Evolutionary conservation across 2,888 invertebrate species (phyloP), one percentile per base, ranked within the genome.

Genomic region (Crocallis elinguaria): DNA sequence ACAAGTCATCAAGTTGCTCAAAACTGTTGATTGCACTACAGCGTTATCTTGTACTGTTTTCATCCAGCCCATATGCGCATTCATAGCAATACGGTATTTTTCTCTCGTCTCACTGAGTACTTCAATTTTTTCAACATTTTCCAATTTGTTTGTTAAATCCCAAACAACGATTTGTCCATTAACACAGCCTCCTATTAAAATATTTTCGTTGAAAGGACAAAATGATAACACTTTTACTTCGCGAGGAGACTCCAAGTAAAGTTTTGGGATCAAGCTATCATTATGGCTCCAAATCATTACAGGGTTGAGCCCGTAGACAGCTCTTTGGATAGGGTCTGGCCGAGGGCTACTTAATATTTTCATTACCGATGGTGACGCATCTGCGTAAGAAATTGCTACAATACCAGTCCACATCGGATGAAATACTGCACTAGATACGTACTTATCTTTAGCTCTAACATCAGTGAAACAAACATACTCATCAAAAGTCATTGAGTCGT

Each of bases 201-300:
- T 74, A 72, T 95, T 94, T 55, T 93, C 93, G 70, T 96, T 88
- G 56, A 93, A 93, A 0, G 95, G 95, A 70, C 95, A 95, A 77
- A 95, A 94, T 0, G 94, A 92, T 7, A 96, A 77, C 0, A 88
- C 79, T 23, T 93, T 93, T 0, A 95, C 93, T 82, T 95, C 95
- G 30, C 95, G 88, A 0, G 94, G 93, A 2, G 94, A 88, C 73
- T 95, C 93, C 44, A 96, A 90, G 64, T 94, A 93, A 32, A 96
- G 79, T 82, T 95, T 95, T 13, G 95, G 95, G 17, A 92, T 84
- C 1, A 96, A 81, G 46, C 93, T 93, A 64, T 96, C 95, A 19
- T 92, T 89, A 58, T 95, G 94, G 62, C 95, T 95, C 96, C 96
- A 96, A 62, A 96, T 90, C 55, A 96, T 85, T 0, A 95, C 94